Evolutionary conservation across 1,140 invertebrate species (phyloP).

Genomic region (Reticulitermes speratus): DNA sequence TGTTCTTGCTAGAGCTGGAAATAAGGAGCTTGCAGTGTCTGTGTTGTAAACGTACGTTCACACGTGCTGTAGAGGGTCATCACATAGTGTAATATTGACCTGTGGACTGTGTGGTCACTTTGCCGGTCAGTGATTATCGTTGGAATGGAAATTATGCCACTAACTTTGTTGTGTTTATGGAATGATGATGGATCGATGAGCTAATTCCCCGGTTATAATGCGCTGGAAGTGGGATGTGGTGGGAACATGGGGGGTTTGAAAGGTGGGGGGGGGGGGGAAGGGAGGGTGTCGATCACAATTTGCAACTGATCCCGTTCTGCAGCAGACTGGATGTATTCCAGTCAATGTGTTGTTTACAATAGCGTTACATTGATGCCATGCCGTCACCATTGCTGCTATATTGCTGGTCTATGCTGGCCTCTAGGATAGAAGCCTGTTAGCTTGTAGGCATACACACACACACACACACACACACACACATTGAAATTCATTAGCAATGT

Average conservation of each 20-base stretch:
- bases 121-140: background rate
- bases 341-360: conserved; percentile 16
- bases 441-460: background rate
- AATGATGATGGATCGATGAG: conserved; percentile 9
- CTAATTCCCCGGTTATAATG: background rate
- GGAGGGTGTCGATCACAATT: conserved; percentile 5
- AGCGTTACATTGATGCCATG: conserved; percentile 2
- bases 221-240: background rate
- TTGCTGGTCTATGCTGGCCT: background rate
- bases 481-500: no score
- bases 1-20: no score
- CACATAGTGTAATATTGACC: background rate
- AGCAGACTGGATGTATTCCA: background rate
- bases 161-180: conserved; percentile 19
- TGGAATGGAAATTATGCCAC: background rate
- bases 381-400: background rate
- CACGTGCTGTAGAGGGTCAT: background rate
- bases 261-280: background rate
- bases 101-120: background rate
- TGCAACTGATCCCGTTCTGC: background rate
- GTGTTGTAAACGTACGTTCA: background rate
- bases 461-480: no score
- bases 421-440: background rate
- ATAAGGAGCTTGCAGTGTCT: no score
- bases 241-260: no score